These are phyloP conservation scores for Chelon labrosus DNA, from an alignment of 2,797 vertebrate genomes.

Conservation along the genomic window DNA sequence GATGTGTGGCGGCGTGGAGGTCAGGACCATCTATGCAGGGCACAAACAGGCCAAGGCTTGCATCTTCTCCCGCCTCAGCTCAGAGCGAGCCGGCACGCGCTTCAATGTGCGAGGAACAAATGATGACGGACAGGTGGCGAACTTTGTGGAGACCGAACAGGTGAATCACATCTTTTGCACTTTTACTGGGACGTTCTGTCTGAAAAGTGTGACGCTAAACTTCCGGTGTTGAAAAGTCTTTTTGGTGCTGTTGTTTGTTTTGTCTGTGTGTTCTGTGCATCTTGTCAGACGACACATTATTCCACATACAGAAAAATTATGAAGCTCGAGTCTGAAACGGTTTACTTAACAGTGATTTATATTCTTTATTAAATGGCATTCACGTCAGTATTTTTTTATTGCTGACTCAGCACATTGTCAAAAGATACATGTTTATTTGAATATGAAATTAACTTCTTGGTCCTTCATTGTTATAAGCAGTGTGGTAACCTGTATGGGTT, in stretches of 20 bases:
- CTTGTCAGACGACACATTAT: too few species aligned
- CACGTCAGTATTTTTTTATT: constrained; percentile 15
- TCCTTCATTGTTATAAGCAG: not conserved
- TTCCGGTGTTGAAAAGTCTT: not conserved
- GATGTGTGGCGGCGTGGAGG: constrained; percentile 98
- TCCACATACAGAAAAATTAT: too few species aligned
- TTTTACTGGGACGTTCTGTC: not conserved
- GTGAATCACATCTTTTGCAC: constrained; percentile 67
- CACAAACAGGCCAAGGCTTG: constrained; percentile 99
- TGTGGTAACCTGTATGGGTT: too few species aligned
- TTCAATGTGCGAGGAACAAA: constrained; percentile 98
- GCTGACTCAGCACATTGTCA: constrained; percentile 7
- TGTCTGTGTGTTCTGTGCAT: not conserved
- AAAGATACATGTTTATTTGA: not conserved
- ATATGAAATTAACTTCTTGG: not conserved
- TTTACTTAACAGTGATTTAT: not conserved
- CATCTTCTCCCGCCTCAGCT: constrained; percentile 96
- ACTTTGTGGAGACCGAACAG: constrained; percentile 99
- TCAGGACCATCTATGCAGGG: constrained; percentile 97
- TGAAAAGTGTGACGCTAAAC: not conserved
- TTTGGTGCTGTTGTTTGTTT: not conserved
- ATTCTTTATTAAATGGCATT: not conserved
- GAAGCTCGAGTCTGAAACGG: not conserved
- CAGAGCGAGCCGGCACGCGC: constrained; percentile 95
- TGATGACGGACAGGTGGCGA: constrained; percentile 97